Evolutionary conservation across 2,113 vertebrate genomes (phyloP).

Genomic region (Piliocolobus tephrosceles): DNA sequence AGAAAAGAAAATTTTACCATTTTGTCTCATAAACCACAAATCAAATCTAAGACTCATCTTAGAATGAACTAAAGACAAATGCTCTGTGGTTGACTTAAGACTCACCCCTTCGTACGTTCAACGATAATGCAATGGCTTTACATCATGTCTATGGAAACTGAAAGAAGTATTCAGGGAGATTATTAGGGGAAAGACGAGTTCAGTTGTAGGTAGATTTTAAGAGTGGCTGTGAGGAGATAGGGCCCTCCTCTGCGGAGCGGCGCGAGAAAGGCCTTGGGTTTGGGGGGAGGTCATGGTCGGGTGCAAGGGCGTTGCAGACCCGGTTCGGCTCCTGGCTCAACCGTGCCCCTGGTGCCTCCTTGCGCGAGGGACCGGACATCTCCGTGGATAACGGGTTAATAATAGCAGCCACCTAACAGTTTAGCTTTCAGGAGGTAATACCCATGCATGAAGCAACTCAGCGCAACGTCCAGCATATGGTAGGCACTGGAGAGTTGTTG

Average conservation of each 20-base stretch:
- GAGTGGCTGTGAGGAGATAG: not conserved
- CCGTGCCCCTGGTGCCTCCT: not conserved
- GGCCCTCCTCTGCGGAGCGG: not conserved
- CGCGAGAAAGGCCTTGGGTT: not conserved
- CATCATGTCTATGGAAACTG: not conserved
- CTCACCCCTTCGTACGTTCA: not conserved
- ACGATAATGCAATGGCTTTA: not conserved
- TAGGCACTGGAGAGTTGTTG: not conserved
- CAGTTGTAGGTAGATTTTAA: not conserved
- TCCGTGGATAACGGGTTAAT: not conserved
- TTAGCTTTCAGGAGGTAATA: not conserved
- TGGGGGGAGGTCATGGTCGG: not conserved
- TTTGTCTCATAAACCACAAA: not conserved
- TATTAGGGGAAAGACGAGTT: not conserved
- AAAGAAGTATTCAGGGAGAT: not conserved
- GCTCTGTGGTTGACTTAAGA: not conserved
- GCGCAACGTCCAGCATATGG: not conserved
- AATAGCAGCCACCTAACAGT: not conserved
- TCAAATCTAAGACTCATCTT: not conserved
- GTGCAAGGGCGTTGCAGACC: too few relatives aligned
- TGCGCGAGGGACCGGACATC: not conserved
- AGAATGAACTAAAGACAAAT: not conserved
- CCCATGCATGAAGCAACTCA: not conserved
- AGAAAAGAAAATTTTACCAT: not conserved
- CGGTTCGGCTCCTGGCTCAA: not conserved